phyloP scores from a whole-genome alignment of 2,113 vertebrate genomes.

The Gallinago paraguaiae region DNA sequence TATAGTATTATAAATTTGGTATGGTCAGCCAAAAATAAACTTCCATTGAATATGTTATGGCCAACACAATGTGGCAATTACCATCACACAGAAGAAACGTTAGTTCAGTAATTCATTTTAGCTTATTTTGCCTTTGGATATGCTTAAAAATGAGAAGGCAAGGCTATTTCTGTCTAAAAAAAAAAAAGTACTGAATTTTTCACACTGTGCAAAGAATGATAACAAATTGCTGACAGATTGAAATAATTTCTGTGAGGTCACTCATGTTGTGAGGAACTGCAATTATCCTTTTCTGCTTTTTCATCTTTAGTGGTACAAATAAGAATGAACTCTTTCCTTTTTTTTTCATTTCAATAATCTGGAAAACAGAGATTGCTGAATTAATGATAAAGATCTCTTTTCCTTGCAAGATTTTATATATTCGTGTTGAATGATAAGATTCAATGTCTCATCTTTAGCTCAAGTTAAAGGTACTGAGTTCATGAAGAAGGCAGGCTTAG shows the following conservation, averaged over 20 bases:
- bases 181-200: constrained; percentile 14
- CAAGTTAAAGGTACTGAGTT: not conserved
- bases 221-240: constrained; percentile 66
- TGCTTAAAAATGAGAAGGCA: constrained; percentile 5
- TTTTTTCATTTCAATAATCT: not conserved
- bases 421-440: not conserved
- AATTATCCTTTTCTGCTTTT: not conserved
- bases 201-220: constrained; percentile 24
- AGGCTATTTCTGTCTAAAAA: not conserved
- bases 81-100: constrained; percentile 16
- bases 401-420: not conserved
- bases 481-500: not conserved
- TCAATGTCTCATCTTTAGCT: not conserved
- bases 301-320: not conserved
- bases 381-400: not conserved
- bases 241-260: constrained; percentile 67
- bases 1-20: constrained; percentile 19
- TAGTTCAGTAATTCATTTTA: constrained; percentile 47
- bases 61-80: constrained; percentile 37
- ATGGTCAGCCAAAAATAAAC: constrained; percentile 53
- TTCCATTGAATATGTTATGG: constrained; percentile 28
- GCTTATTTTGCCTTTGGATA: constrained; percentile 49
- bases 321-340: not conserved
- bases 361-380: not conserved
- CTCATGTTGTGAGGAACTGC: constrained; percentile 1